Conservation (phyloP, 2,888 invertebrate species). For the Tenthredo amoena region DNA sequence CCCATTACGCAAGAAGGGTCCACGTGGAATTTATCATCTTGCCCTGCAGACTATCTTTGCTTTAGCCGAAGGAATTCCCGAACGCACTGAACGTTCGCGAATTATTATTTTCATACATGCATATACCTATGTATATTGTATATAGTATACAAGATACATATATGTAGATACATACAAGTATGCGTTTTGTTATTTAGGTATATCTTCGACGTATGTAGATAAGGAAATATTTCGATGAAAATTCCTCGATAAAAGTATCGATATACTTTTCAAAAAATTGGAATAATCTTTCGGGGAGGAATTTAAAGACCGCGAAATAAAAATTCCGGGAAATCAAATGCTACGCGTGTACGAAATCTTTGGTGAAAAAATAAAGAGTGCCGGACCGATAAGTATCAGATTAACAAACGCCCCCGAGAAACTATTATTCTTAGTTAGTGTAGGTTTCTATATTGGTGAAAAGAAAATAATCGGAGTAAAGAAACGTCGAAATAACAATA, state of each 20-base stretch:
- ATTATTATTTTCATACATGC: not conserved
- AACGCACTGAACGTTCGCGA: not conserved
- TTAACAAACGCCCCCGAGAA: not conserved
- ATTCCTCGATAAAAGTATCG: not conserved
- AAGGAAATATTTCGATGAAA: not conserved
- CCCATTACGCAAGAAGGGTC: conserved; percentile 49
- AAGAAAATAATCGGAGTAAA: not conserved
- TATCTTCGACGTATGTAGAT: not conserved
- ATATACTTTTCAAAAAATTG: not conserved
- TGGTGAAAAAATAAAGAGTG: too few relatives aligned
- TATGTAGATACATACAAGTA: too few relatives aligned
- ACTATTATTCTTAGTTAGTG: not conserved
- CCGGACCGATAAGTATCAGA: too few relatives aligned
- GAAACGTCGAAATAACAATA: conserved; percentile 1
- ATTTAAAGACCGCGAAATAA: too few relatives aligned
- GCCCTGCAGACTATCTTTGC: not conserved
- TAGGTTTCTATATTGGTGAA: not conserved
- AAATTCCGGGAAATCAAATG: too few relatives aligned
- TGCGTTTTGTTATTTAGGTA: not conserved
- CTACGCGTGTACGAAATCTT: too few relatives aligned
- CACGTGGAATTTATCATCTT: conserved; percentile 46
- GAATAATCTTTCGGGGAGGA: too few relatives aligned
- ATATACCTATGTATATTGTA: not conserved
- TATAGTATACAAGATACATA: not conserved
- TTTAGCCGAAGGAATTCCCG: conserved; percentile 9